Evolutionary conservation across 1,140 invertebrate species (phyloP).

Genomic region (Apis laboriosa): DNA sequence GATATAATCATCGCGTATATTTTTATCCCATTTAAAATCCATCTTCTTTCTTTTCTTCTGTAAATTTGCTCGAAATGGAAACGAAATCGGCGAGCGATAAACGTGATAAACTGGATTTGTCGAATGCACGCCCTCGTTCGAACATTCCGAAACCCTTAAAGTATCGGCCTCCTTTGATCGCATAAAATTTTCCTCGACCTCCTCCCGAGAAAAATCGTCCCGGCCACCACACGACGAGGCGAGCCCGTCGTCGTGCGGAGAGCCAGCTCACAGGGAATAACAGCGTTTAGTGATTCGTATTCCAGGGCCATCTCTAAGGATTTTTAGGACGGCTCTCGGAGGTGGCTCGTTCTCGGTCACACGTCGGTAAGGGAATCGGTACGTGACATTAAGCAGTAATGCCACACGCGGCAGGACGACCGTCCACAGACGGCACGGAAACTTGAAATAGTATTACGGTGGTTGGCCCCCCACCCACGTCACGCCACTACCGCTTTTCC

Average conservation of each 20-base stretch:
- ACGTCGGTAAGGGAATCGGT: slow-evolving; percentile 60
- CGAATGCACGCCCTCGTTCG: slow-evolving; percentile 8
- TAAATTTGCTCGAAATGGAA: slow-evolving; percentile 7
- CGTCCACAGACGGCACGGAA: slow-evolving; percentile 37
- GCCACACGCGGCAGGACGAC: slow-evolving; percentile 56
- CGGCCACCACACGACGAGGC: neutral
- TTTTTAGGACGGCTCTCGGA: slow-evolving; percentile 57
- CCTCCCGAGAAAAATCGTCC: slow-evolving; percentile 50
- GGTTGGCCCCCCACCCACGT: slow-evolving; percentile 27
- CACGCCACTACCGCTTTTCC: slow-evolving; percentile 14
- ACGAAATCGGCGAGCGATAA: neutral
- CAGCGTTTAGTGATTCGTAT: slow-evolving; percentile 54
- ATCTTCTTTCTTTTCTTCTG: neutral
- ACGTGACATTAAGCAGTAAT: slow-evolving; percentile 67
- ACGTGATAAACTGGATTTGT: neutral
- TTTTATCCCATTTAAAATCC: slow-evolving; percentile 1
- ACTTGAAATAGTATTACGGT: slow-evolving; percentile 63
- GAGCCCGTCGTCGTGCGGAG: neutral
- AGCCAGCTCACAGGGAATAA: slow-evolving; percentile 55
- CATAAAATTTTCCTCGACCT: slow-evolving; percentile 26
- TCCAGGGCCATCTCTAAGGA: slow-evolving; percentile 44
- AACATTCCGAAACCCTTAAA: slow-evolving; percentile 6
- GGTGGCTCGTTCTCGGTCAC: slow-evolving; percentile 58
- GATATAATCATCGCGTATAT: neutral
- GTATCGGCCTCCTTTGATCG: slow-evolving; percentile 37